Percentiles rank a stretch among this genome's conserved stretches.
Conservation (phyloP, 2,113 vertebrate genomes). For the Jacana jacana region DNA sequence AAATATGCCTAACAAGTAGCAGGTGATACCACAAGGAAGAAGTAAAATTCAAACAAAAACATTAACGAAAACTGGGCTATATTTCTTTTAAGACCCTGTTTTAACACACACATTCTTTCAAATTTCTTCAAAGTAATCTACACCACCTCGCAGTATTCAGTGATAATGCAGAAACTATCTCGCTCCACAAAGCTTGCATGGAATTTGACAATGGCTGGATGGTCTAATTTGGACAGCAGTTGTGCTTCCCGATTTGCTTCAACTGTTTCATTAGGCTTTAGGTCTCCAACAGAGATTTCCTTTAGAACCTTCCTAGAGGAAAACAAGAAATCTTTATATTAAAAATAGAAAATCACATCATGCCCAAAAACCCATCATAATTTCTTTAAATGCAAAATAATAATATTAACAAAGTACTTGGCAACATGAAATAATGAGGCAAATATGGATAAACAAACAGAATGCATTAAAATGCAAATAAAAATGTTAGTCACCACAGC, state of each 20-base stretch:
- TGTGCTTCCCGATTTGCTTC: conserved; percentile 84
- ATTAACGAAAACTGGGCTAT: not conserved
- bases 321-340: not conserved
- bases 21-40: not conserved
- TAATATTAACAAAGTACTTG: not conserved
- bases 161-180: conserved; percentile 85
- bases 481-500: not conserved
- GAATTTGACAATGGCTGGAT: conserved; percentile 86
- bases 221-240: conserved; percentile 83
- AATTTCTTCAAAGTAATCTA: not conserved
- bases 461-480: not conserved
- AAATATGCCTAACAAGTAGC: not conserved
- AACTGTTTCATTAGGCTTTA: conserved; percentile 84
- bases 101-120: not conserved
- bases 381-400: not conserved
- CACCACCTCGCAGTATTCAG: conserved; percentile 87
- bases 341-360: not conserved
- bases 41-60: not conserved
- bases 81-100: not conserved
- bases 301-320: conserved; percentile 84
- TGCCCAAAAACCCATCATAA: not conserved
- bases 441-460: not conserved
- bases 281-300: conserved; percentile 80
- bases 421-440: not conserved
- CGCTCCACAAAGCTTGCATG: conserved; percentile 83